Evolutionary conservation across 2,888 invertebrate species (phyloP).

Genomic region (Drosophila cracens): DNA sequence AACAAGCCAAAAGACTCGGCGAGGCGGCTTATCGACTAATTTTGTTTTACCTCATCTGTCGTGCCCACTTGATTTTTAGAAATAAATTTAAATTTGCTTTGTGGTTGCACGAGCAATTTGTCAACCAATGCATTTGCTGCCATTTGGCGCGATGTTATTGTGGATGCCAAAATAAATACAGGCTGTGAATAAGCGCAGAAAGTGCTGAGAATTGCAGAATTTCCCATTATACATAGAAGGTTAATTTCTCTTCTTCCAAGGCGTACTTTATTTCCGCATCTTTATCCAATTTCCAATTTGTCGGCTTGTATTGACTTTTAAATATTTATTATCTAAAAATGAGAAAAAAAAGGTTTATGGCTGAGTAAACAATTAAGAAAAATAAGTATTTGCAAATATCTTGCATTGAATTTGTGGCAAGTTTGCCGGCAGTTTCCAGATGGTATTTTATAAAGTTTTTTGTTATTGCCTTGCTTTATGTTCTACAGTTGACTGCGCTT

Average conservation of each 20-base stretch:
- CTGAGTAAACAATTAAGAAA: constrained; percentile 48
- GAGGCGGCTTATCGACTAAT: constrained; percentile 6
- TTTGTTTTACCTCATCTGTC: constrained; percentile 23
- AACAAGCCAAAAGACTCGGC: neutral
- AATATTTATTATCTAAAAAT: constrained; percentile 62
- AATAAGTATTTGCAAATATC: constrained; percentile 48
- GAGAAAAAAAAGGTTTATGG: constrained; percentile 27
- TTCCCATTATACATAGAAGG: constrained; percentile 20
- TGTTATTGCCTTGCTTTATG: constrained; percentile 38
- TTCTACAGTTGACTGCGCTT: constrained; percentile 63
- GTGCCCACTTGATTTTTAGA: constrained; percentile 8
- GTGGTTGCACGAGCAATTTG: constrained; percentile 19
- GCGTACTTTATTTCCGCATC: constrained; percentile 68
- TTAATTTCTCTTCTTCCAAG: neutral
- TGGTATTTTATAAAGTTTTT: constrained; percentile 11
- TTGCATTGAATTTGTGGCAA: constrained; percentile 63
- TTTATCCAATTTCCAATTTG: constrained; percentile 49
- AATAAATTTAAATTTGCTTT: constrained; percentile 35
- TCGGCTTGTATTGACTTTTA: constrained; percentile 46
- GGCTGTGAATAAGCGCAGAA: constrained; percentile 37
- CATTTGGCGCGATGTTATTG: constrained; percentile 56
- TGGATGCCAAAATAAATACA: constrained; percentile 61
- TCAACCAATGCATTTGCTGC: constrained; percentile 40
- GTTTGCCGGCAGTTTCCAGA: constrained; percentile 50
- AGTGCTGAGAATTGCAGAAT: constrained; percentile 43